These are phyloP conservation scores for Argynnis bischoffii DNA, from an alignment of 2,888 invertebrate species.

Conservation along the genomic window DNA sequence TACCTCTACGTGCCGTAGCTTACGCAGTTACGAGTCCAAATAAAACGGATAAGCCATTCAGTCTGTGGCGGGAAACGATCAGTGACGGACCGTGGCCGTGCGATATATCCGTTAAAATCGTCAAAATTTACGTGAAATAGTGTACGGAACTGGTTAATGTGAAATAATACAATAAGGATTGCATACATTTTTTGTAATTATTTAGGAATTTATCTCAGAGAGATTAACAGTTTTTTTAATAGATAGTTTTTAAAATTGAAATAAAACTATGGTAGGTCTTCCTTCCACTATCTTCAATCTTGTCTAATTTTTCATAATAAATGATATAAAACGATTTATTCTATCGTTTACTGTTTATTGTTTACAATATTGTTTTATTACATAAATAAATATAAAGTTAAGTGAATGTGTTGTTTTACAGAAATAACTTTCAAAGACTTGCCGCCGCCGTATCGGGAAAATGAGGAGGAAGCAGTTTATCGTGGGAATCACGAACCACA, in stretches of 20 bases:
- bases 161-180: too few species aligned
- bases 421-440: slow-evolving; percentile 68
- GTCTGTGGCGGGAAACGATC: slow-evolving; percentile 25
- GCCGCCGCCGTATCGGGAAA: slow-evolving; percentile 72
- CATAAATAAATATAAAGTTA: not conserved
- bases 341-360: not conserved
- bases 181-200: too few species aligned
- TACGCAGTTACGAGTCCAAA: slow-evolving; percentile 21
- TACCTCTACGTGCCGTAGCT: slow-evolving; percentile 36
- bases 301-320: too few species aligned
- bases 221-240: too few species aligned
- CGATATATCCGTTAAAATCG: too few species aligned
- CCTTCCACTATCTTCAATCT: too few species aligned
- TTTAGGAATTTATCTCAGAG: too few species aligned
- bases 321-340: too few species aligned
- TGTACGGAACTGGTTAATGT: too few species aligned
- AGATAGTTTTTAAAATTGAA: too few species aligned
- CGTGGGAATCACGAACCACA: slow-evolving; percentile 44
- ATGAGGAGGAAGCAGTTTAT: slow-evolving; percentile 49
- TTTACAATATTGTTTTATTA: not conserved
- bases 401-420: slow-evolving; percentile 50
- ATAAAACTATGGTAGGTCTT: too few species aligned
- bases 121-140: too few species aligned
- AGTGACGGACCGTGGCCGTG: slow-evolving; percentile 3
- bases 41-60: slow-evolving; percentile 14